A percentile compares a stretch with the other conserved stretches of the same genome.
These are phyloP conservation scores for Archips xylosteana DNA, from an alignment of 2,888 invertebrate genomes.

Conservation along the genomic window DNA sequence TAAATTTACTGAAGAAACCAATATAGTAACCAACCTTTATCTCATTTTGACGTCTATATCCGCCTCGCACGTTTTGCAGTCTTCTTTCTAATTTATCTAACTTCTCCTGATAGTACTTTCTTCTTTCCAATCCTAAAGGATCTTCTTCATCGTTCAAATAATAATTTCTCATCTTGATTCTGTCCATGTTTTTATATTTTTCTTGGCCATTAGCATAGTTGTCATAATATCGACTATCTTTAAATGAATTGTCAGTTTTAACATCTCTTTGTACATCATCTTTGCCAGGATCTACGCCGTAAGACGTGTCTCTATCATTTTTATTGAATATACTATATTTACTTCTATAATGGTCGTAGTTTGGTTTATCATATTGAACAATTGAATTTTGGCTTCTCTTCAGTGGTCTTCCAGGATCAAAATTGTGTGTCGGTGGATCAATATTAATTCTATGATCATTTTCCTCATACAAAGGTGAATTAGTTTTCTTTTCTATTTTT, in stretches of 20 bases:
- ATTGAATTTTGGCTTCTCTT: slow-evolving; percentile 7
- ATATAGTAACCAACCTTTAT: slow-evolving; percentile 44
- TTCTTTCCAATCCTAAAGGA: slow-evolving; percentile 58
- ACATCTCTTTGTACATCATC: background rate
- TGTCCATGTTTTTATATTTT: slow-evolving; percentile 35
- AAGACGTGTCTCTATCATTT: background rate
- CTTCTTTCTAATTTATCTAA: slow-evolving; percentile 63
- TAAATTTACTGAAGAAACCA: too few species aligned
- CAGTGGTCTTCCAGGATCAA: background rate
- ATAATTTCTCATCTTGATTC: slow-evolving; percentile 37
- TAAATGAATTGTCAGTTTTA: slow-evolving; percentile 7
- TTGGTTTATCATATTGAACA: background rate
- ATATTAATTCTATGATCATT: background rate
- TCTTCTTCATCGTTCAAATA: slow-evolving; percentile 47
- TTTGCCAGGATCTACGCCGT: background rate
- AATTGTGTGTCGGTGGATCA: background rate
- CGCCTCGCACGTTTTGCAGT: slow-evolving; percentile 50
- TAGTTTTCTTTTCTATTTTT: background rate
- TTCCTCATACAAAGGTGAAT: background rate
- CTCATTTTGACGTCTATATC: slow-evolving; percentile 47
- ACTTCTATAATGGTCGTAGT: background rate
- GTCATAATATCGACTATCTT: slow-evolving; percentile 31
- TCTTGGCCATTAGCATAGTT: slow-evolving; percentile 44
- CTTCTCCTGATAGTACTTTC: slow-evolving; percentile 69
- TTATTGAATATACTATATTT: slow-evolving; percentile 10